A percentile compares a stretch with the other conserved stretches of the same genome.
phyloP scores from a whole-genome alignment of 2,888 invertebrate genomes.

The Platycheirus albimanus region DNA sequence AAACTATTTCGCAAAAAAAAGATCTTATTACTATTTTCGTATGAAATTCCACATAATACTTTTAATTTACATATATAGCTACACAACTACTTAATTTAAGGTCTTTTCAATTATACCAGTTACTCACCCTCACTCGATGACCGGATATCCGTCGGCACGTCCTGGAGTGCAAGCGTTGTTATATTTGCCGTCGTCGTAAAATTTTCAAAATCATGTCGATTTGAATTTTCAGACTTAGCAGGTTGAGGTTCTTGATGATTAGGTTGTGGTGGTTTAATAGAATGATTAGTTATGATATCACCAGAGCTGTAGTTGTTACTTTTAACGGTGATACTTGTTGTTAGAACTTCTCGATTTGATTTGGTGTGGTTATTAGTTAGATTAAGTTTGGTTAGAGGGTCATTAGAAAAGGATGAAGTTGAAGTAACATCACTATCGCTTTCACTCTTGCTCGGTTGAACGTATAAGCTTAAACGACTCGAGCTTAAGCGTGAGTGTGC shows the following conservation, averaged over 20 bases:
- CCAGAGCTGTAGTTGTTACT: constrained; percentile 49
- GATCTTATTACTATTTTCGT: too few species aligned
- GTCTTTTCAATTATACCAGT: too few species aligned
- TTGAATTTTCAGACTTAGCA: constrained; percentile 44
- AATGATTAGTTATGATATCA: constrained; percentile 75
- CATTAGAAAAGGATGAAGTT: constrained; percentile 48
- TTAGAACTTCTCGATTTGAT: constrained; percentile 41
- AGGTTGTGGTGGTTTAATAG: constrained; percentile 76
- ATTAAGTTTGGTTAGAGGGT: constrained; percentile 63
- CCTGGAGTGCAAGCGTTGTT: constrained; percentile 49
- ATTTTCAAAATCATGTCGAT: constrained; percentile 43
- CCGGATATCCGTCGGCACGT: constrained; percentile 41
- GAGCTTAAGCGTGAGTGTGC: constrained; percentile 81
- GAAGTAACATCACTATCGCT: constrained; percentile 29
- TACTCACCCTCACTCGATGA: constrained; percentile 62
- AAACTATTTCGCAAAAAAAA: too few species aligned
- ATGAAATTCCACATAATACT: too few species aligned
- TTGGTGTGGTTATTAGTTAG: constrained; percentile 62
- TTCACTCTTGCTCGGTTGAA: constrained; percentile 76
- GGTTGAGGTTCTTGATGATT: constrained; percentile 37
- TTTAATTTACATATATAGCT: too few species aligned
- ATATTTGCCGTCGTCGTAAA: constrained; percentile 49
- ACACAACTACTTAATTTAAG: too few species aligned
- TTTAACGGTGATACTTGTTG: constrained; percentile 53
- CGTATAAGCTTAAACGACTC: constrained; percentile 80